A percentile compares a stretch with the other conserved stretches of the same genome.
phyloP scores from a whole-genome alignment of 2,113 vertebrate species.

The Myxocyprinus asiaticus region DNA sequence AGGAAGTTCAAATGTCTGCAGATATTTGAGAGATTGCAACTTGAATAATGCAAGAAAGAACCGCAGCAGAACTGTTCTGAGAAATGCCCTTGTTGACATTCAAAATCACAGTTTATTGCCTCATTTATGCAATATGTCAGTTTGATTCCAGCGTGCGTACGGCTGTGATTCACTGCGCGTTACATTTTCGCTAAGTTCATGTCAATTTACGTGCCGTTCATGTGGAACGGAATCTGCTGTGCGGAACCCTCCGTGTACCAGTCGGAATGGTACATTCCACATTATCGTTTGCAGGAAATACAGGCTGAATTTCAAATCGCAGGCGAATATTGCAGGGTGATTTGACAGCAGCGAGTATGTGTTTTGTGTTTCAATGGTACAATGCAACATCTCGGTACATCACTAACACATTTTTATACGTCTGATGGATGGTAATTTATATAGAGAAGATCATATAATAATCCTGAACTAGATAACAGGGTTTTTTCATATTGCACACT shows the following conservation, averaged over 20 bases:
- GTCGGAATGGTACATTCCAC: background rate
- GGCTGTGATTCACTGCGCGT: too few relatives aligned
- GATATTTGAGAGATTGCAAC: conserved; percentile 34
- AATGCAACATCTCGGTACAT: background rate
- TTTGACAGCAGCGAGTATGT: background rate
- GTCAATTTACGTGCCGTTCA: background rate
- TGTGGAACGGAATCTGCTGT: background rate
- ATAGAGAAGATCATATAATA: background rate
- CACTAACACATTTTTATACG: background rate
- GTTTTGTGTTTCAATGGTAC: background rate
- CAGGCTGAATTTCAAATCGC: conserved; percentile 8
- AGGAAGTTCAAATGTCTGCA: background rate
- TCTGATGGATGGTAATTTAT: background rate
- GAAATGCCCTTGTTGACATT: background rate
- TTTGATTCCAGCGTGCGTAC: background rate
- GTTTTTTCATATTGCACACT: background rate
- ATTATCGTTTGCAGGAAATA: background rate
- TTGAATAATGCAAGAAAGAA: background rate
- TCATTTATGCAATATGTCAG: background rate
- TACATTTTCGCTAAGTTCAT: background rate
- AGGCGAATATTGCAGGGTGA: background rate
- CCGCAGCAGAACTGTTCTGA: background rate
- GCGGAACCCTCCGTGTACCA: background rate
- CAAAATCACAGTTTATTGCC: conserved; percentile 20
- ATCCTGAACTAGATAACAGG: background rate